Conservation (phyloP, 2,113 vertebrate species). For the Serinus canaria region DNA sequence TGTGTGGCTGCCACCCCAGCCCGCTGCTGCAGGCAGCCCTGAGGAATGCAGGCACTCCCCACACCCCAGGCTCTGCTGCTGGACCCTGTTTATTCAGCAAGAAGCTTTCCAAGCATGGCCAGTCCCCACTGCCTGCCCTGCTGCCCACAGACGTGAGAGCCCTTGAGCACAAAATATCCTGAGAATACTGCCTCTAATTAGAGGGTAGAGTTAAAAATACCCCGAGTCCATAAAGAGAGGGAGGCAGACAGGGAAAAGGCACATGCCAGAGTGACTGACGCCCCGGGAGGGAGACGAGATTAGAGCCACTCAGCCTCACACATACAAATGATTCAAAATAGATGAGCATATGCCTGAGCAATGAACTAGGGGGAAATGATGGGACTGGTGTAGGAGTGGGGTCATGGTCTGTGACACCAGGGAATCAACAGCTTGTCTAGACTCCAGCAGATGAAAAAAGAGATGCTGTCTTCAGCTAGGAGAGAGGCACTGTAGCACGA, state of each 20-base stretch:
- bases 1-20: neutral
- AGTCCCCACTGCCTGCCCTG: neutral
- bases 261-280: slow-evolving; percentile 34
- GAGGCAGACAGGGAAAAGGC: slow-evolving; percentile 51
- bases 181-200: slow-evolving; percentile 64
- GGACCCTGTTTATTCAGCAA: neutral
- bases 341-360: slow-evolving; percentile 36
- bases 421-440: slow-evolving; percentile 51
- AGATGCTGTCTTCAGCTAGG: neutral
- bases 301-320: slow-evolving; percentile 35
- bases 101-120: neutral
- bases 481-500: neutral
- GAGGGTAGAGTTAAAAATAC: slow-evolving; percentile 67
- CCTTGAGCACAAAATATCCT: neutral
- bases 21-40: neutral
- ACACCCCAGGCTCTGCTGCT: fast-evolving
- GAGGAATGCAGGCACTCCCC: neutral
- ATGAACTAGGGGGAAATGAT: neutral
- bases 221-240: slow-evolving; percentile 48
- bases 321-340: slow-evolving; percentile 26
- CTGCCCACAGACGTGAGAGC: neutral
- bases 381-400: slow-evolving; percentile 14
- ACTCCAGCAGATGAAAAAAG: slow-evolving; percentile 14
- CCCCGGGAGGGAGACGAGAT: slow-evolving; percentile 16
- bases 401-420: neutral